A percentile compares a stretch with the other conserved stretches of the same genome.
phyloP scores from a whole-genome alignment of 1,140 invertebrate genomes.

The Whitmania pigra region DNA sequence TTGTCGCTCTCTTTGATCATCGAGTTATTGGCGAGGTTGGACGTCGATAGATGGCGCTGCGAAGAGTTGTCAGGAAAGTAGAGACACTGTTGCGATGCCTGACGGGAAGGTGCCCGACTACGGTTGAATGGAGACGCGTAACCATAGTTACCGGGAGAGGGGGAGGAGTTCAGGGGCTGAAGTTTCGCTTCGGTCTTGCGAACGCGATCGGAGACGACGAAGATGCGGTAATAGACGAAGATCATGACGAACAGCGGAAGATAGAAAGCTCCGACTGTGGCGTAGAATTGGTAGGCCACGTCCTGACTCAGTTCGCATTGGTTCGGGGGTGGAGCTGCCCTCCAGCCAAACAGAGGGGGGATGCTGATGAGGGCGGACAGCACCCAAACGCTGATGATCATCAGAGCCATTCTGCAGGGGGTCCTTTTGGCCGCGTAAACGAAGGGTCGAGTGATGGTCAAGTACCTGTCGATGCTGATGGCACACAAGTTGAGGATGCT shows the following conservation, averaged over 20 bases:
- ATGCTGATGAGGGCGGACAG: conserved; percentile 43
- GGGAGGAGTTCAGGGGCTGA: conserved; percentile 12
- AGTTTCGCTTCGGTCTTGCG: conserved; percentile 37
- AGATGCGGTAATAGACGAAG: conserved; percentile 81
- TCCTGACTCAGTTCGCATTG: conserved; percentile 82
- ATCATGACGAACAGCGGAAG: conserved; percentile 79
- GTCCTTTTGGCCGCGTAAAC: conserved; percentile 46
- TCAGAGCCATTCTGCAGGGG: conserved; percentile 39
- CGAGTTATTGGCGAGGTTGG: not conserved
- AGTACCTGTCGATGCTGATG: conserved; percentile 48
- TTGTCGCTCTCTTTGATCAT: not conserved
- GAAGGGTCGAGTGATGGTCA: conserved; percentile 48
- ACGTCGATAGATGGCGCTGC: not conserved
- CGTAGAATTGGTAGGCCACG: conserved; percentile 60
- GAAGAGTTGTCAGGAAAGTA: not conserved
- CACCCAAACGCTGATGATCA: conserved; percentile 45
- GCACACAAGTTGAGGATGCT: conserved; percentile 48
- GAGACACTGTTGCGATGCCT: not conserved
- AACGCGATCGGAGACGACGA: conserved; percentile 42
- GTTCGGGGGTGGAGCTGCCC: conserved; percentile 28
- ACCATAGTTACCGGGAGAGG: not conserved
- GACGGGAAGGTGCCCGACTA: not conserved
- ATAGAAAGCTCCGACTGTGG: conserved; percentile 69
- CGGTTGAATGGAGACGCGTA: not conserved
- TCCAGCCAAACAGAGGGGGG: conserved; percentile 44